Evolutionary conservation across 2,797 vertebrate species (phyloP).

Genomic region (Sebastes dallii): DNA sequence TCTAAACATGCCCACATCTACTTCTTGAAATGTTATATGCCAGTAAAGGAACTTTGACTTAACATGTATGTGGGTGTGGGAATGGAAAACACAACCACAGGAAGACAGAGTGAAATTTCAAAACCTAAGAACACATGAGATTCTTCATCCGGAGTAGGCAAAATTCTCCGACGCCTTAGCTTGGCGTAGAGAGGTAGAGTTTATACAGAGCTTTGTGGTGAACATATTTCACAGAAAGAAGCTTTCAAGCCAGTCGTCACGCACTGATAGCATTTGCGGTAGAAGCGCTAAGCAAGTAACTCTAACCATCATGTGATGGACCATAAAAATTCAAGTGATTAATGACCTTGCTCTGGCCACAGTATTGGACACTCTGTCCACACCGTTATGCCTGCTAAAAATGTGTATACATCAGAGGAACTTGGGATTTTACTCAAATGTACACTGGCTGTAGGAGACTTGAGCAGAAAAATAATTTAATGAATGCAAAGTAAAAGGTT

Average conservation of each 20-base stretch:
- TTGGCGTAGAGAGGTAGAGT: neutral
- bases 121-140: constrained; percentile 24
- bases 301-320: constrained; percentile 21
- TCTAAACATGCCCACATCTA: neutral
- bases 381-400: neutral
- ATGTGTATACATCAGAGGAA: neutral
- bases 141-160: constrained; percentile 15
- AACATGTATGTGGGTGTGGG: constrained; percentile 30
- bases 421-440: neutral
- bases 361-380: neutral
- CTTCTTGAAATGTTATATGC: constrained; percentile 16
- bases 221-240: constrained; percentile 36
- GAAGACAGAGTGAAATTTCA: constrained; percentile 51
- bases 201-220: constrained; percentile 25
- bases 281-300: constrained; percentile 7
- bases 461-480: neutral
- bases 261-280: constrained; percentile 34
- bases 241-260: constrained; percentile 10
- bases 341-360: constrained; percentile 1
- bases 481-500: neutral
- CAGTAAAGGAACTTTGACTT: constrained; percentile 14
- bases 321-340: constrained; percentile 25
- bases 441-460: neutral
- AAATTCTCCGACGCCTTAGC: constrained; percentile 11
- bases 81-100: constrained; percentile 68